These are phyloP conservation scores for Laterallus jamaicensis DNA, from an alignment of 2,113 vertebrate genomes.

Conservation along the genomic window DNA sequence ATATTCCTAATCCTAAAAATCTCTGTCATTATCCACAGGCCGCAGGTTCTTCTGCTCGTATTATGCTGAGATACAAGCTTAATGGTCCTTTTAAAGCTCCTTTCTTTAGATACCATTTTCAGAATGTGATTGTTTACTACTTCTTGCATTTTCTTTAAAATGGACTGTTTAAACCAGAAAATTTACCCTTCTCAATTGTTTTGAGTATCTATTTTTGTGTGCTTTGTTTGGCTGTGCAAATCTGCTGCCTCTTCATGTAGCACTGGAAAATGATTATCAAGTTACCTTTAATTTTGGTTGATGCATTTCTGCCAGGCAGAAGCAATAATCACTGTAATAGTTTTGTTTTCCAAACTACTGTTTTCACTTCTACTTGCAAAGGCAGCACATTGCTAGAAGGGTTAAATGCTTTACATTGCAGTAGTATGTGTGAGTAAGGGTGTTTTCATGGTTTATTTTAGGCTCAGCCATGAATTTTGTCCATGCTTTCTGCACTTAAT, in stretches of 20 bases:
- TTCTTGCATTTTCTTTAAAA: slow-evolving; percentile 11
- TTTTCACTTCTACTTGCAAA: background rate
- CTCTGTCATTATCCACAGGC: background rate
- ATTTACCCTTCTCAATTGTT: background rate
- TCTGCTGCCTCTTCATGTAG: background rate
- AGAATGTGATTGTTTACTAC: background rate
- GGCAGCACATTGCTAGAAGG: background rate
- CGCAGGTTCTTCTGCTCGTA: background rate
- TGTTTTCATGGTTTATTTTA: slow-evolving; percentile 5
- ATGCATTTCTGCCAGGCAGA: background rate
- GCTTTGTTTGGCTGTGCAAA: slow-evolving; percentile 18
- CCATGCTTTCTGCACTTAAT: background rate
- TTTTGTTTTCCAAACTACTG: background rate
- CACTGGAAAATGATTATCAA: background rate
- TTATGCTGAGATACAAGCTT: background rate
- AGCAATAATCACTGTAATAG: background rate
- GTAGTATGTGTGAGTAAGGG: background rate
- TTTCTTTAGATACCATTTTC: background rate
- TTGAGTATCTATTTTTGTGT: background rate
- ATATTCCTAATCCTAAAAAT: background rate
- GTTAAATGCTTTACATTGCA: slow-evolving; percentile 22
- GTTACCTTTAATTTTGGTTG: slow-evolving; percentile 29
- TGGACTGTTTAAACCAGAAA: background rate
- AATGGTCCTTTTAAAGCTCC: background rate
- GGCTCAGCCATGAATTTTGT: background rate